phyloP scores from a whole-genome alignment of 1,140 invertebrate species.

The Yoshiicerus persimilis region DNA sequence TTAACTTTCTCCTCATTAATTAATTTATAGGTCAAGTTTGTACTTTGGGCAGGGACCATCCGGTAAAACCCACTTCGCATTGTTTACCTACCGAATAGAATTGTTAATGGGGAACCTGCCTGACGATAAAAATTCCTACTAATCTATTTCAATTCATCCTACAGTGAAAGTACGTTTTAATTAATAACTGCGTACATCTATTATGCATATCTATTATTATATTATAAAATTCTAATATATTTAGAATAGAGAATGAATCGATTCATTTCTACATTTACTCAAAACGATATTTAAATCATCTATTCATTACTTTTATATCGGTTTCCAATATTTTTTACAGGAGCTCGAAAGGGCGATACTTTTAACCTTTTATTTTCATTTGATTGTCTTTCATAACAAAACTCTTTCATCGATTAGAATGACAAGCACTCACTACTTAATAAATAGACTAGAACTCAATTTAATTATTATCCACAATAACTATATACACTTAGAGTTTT shows the following conservation, averaged over 20 bases:
- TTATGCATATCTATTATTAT: no score
- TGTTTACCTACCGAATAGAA: background rate
- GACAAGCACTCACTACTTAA: background rate
- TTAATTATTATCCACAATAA: background rate
- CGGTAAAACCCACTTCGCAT: background rate
- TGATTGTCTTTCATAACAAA: no score
- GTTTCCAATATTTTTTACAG: no score
- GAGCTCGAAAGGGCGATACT: no score
- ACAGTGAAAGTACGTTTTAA: background rate
- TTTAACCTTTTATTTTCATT: no score
- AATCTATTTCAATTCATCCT: background rate
- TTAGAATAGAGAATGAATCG: no score
- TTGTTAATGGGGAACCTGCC: background rate
- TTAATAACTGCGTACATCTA: no score
- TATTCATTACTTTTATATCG: no score
- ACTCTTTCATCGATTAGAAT: no score
- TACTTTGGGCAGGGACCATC: background rate
- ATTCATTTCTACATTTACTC: no score
- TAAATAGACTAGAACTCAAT: background rate
- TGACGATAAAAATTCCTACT: background rate
- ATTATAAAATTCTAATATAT: no score
- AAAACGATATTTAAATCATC: no score
- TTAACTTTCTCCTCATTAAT: background rate
- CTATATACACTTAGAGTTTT: background rate
- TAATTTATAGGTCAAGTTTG: background rate